These are phyloP conservation scores for Gallinago undulata DNA, from an alignment of 2,113 vertebrate species.

Conservation along the genomic window DNA sequence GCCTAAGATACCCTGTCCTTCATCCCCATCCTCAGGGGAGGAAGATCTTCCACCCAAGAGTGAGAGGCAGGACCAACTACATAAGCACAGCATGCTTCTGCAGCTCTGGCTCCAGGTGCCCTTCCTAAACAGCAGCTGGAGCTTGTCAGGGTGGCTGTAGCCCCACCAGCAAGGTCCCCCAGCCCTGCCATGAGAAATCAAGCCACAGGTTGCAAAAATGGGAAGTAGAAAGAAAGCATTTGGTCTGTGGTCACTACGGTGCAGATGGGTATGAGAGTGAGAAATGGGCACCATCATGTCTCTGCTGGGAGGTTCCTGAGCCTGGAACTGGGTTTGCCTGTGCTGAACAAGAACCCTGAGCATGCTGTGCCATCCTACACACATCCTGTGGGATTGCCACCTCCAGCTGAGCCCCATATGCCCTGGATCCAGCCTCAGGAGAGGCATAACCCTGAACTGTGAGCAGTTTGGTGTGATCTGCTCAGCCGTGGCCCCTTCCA, in stretches of 20 bases:
- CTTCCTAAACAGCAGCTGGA: background rate
- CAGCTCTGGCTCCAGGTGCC: background rate
- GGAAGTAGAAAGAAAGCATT: background rate
- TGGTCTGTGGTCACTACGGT: background rate
- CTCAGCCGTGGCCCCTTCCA: background rate
- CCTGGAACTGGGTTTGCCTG: background rate
- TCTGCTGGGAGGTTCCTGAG: background rate
- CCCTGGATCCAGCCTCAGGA: background rate
- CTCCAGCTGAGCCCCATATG: background rate
- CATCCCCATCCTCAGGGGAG: background rate
- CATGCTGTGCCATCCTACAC: fast-evolving
- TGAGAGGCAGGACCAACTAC: background rate
- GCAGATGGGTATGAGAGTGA: background rate
- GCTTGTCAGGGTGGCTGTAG: background rate
- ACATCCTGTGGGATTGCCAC: background rate
- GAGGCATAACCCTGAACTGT: background rate
- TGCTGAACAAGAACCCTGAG: background rate
- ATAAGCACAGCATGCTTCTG: background rate
- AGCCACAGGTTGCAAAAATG: background rate
- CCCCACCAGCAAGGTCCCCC: background rate
- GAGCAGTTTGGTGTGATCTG: background rate
- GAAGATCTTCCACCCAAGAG: background rate
- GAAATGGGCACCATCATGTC: background rate
- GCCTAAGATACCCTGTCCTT: background rate
- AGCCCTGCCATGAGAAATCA: background rate